phyloP scores from a whole-genome alignment of 2,797 vertebrate genomes.

The Gadopsis marmoratus region DNA sequence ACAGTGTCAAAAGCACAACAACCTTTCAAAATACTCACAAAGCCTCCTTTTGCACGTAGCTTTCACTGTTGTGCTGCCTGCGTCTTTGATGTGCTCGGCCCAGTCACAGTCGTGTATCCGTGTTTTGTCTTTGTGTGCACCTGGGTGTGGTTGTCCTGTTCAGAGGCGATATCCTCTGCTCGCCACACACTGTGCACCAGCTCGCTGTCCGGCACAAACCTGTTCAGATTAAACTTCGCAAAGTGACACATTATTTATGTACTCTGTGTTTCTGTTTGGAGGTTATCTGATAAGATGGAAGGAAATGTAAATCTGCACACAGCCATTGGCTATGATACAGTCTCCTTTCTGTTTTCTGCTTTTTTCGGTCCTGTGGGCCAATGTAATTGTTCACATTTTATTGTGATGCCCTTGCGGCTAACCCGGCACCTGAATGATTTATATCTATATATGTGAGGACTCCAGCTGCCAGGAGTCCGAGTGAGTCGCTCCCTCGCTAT shows the following conservation, averaged over 20 bases:
- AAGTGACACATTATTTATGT: constrained; percentile 50
- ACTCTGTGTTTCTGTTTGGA: constrained; percentile 44
- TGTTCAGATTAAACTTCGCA: constrained; percentile 20
- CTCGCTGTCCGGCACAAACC: constrained; percentile 35
- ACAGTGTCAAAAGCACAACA: constrained; percentile 21
- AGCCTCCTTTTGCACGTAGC: constrained; percentile 36
- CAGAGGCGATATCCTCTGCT: constrained; percentile 63
- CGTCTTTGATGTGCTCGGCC: constrained; percentile 55
- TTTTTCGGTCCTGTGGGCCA: constrained; percentile 26
- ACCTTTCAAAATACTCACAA: constrained; percentile 8
- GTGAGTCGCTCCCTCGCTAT: constrained; percentile 55
- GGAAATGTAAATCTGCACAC: constrained; percentile 39
- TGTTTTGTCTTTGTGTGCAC: constrained; percentile 53
- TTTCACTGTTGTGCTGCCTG: constrained; percentile 14
- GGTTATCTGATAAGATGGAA: constrained; percentile 62
- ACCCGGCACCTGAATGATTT: constrained; percentile 65
- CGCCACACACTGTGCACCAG: background rate
- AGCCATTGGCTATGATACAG: constrained; percentile 21
- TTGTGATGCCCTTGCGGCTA: constrained; percentile 59
- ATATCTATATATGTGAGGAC: constrained; percentile 56
- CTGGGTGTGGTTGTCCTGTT: constrained; percentile 74
- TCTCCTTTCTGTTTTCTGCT: constrained; percentile 18
- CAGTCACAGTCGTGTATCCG: constrained; percentile 60
- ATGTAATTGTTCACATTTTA: constrained; percentile 63
- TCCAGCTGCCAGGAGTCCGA: constrained; percentile 41